Percentiles rank a stretch among this genome's conserved stretches.
Conservation (phyloP, 2,888 invertebrate genomes). For the Drosophila paramelanica region DNA sequence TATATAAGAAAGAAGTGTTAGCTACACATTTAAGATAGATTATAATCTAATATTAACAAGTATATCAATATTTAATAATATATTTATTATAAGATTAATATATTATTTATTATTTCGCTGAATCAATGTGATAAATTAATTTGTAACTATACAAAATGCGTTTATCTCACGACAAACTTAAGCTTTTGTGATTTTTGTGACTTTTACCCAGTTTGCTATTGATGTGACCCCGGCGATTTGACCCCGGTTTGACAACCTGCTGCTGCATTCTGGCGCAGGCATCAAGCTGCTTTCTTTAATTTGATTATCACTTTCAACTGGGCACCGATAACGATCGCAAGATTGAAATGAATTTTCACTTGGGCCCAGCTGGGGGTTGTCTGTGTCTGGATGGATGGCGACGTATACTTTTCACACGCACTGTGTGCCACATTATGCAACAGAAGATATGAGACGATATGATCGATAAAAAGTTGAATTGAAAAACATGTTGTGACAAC, state of each 20-base stretch:
- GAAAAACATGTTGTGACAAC: constrained; percentile 49
- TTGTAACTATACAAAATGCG: too few species aligned
- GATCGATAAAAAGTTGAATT: constrained; percentile 8
- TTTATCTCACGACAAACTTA: too few species aligned
- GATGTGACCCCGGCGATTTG: not conserved
- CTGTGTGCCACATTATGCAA: constrained; percentile 40
- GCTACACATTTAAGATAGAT: too few species aligned
- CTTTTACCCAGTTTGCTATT: too few species aligned
- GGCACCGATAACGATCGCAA: constrained; percentile 26
- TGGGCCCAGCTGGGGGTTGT: constrained; percentile 14
- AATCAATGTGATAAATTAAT: too few species aligned
- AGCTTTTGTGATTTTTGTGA: too few species aligned
- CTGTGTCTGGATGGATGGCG: constrained; percentile 27
- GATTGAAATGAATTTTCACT: constrained; percentile 40
- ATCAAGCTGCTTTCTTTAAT: constrained; percentile 9
- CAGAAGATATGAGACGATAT: constrained; percentile 21
- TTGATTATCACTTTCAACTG: constrained; percentile 22
- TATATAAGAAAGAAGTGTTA: too few species aligned
- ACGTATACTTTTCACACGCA: constrained; percentile 53
- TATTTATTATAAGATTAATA: too few species aligned
- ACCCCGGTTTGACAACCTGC: not conserved
- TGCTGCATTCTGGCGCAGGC: too few species aligned
- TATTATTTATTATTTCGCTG: too few species aligned
- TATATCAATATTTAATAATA: too few species aligned
- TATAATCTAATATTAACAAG: too few species aligned